These are phyloP conservation scores for Peromyscus leucopus DNA, from an alignment of 2,113 vertebrate species.

Conservation along the genomic window DNA sequence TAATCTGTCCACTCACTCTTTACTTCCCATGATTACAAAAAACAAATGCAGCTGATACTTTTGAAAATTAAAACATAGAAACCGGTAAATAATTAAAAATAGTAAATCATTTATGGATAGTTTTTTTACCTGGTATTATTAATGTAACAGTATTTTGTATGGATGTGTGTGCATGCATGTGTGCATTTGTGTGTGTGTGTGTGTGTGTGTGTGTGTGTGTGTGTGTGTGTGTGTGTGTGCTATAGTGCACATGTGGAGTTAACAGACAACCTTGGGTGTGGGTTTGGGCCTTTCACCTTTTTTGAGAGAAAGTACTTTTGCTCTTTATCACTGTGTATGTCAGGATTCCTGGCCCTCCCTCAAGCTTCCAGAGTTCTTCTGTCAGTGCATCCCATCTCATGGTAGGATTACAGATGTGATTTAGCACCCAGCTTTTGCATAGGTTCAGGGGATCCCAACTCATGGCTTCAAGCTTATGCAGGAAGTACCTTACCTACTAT, in stretches of 20 bases:
- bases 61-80: constrained; percentile 13
- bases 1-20: background rate
- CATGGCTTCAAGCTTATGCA: background rate
- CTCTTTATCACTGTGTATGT: no score
- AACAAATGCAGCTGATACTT: background rate
- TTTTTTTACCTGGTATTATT: background rate
- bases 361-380: background rate
- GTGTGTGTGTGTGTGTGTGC: no score
- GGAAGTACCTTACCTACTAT: background rate
- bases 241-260: background rate
- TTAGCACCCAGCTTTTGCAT: background rate
- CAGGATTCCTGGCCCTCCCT: background rate
- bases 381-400: background rate
- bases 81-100: background rate
- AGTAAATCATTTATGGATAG: background rate
- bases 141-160: background rate
- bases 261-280: background rate
- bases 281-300: background rate
- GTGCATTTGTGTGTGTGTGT: background rate
- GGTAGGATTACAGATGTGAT: background rate
- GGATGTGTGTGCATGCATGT: background rate
- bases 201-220: background rate
- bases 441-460: background rate
- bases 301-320: background rate
- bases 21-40: background rate